Conservation (phyloP, 2,113 vertebrate genomes). For the Corvus cornix region DNA sequence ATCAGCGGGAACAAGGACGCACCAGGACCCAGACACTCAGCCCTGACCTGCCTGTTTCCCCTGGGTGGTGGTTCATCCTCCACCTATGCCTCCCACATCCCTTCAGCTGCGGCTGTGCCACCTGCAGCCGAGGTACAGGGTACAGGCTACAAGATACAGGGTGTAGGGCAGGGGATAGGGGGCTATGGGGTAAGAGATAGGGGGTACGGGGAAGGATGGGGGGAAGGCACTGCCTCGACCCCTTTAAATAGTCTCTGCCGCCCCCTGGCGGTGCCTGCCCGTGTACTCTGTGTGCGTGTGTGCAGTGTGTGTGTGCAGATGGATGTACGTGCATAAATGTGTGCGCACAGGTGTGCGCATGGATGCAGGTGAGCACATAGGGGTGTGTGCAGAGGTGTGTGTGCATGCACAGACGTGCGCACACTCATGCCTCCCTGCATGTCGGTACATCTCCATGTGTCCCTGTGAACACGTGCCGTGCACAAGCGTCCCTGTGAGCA, state of each 20-base stretch:
- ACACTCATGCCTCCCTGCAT: rapidly evolving
- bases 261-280: not conserved
- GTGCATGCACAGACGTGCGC: not conserved
- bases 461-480: rapidly evolving
- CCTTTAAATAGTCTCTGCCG: slow-evolving; percentile 15
- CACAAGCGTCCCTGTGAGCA: not conserved
- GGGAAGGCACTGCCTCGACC: rapidly evolving
- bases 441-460: rapidly evolving
- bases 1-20: not conserved
- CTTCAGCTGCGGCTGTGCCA: not conserved
- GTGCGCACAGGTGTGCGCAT: too few species aligned
- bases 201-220: too few species aligned
- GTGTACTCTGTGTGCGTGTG: rapidly evolving
- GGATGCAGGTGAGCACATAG: not conserved
- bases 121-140: too few species aligned
- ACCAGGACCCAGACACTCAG: not conserved
- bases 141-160: not conserved
- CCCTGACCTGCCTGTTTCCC: not conserved
- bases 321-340: rapidly evolving
- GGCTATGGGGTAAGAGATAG: too few species aligned
- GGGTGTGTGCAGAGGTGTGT: too few species aligned
- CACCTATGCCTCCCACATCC: not conserved
- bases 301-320: too few species aligned
- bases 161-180: not conserved
- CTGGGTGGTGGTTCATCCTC: rapidly evolving